These are phyloP conservation scores for Hyla sarda DNA, from an alignment of 2,113 vertebrate genomes.

Conservation along the genomic window DNA sequence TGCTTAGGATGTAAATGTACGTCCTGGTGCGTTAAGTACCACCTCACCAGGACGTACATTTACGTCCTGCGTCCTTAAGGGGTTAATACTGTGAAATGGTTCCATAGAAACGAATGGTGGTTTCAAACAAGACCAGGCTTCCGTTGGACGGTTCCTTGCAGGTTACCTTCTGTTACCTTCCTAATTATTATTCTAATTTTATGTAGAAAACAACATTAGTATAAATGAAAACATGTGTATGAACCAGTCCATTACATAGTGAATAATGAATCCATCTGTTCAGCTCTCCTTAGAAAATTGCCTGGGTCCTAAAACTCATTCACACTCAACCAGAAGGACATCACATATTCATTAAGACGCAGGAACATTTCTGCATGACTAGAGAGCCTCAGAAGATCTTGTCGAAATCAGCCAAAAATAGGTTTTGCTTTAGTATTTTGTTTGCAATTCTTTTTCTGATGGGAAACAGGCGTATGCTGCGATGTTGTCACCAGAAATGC, in stretches of 20 bases:
- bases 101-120: neutral
- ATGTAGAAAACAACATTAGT: neutral
- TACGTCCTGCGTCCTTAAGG: no score
- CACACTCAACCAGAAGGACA: constrained; percentile 46
- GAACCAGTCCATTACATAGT: neutral
- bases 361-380: constrained; percentile 36
- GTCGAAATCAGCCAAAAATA: constrained; percentile 33
- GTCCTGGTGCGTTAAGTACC: no score
- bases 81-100: neutral
- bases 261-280: constrained; percentile 40
- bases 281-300: constrained; percentile 14
- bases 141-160: neutral
- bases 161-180: neutral
- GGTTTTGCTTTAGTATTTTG: neutral
- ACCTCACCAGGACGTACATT: no score
- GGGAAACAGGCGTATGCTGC: neutral
- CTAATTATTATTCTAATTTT: neutral
- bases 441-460: neutral
- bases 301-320: constrained; percentile 32
- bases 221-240: constrained; percentile 24
- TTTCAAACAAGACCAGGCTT: neutral
- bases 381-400: constrained; percentile 31
- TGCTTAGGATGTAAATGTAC: no score
- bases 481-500: neutral
- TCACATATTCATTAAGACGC: constrained; percentile 34